These are phyloP conservation scores for Fulmarus glacialis DNA, from an alignment of 2,113 vertebrate genomes.

Conservation along the genomic window DNA sequence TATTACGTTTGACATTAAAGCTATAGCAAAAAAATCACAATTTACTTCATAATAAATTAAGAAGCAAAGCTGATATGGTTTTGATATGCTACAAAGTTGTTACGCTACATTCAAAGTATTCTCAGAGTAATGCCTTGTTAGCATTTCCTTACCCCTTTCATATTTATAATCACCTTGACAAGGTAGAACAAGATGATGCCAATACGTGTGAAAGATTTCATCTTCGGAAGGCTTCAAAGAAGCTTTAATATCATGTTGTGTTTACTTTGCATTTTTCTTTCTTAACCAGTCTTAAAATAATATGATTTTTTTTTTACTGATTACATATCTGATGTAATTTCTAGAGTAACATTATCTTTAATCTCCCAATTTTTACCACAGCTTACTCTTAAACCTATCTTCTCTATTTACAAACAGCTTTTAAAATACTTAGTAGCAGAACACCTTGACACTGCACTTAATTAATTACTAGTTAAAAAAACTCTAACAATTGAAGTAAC, in stretches of 20 bases:
- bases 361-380: background rate
- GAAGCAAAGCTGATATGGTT: background rate
- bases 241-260: background rate
- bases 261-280: background rate
- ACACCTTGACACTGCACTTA: background rate
- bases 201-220: background rate
- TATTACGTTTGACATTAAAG: background rate
- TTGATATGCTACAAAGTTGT: background rate
- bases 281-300: background rate
- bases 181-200: background rate
- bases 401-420: background rate
- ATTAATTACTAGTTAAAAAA: background rate
- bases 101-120: background rate
- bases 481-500: background rate
- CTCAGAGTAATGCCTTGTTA: background rate
- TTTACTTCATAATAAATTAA: background rate
- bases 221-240: background rate
- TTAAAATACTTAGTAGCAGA: background rate
- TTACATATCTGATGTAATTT: background rate
- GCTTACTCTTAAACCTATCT: background rate
- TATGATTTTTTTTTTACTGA: background rate
- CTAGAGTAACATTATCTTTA: background rate
- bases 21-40: background rate
- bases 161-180: conserved; percentile 10
- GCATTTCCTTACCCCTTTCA: background rate